Evolutionary conservation across 2,797 vertebrate species (phyloP).

Genomic region (Neosilurus mollespiculum): DNA sequence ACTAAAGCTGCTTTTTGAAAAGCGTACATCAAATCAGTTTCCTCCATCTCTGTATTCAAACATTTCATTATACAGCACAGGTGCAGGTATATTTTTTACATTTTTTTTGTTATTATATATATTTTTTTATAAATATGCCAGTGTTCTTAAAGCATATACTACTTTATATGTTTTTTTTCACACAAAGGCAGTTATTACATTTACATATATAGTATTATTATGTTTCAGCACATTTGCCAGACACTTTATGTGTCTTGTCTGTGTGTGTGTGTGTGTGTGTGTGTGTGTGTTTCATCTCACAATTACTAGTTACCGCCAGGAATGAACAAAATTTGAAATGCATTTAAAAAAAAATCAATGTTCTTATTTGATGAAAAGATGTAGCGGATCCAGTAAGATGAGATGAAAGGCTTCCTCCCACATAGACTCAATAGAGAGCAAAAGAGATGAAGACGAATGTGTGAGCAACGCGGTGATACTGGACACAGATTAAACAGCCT

Average conservation of each 20-base stretch:
- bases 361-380: background rate
- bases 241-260: background rate
- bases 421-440: conserved; percentile 53
- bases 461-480: conserved; percentile 41
- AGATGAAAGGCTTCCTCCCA: conserved; percentile 64
- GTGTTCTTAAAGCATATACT: conserved; percentile 52
- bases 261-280: conserved; percentile 22
- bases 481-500: conserved; percentile 53
- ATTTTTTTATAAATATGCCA: conserved; percentile 43
- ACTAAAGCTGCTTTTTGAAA: background rate
- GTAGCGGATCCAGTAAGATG: conserved; percentile 12
- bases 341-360: conserved; percentile 14
- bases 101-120: conserved; percentile 11
- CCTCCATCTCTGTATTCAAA: conserved; percentile 39
- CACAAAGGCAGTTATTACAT: conserved; percentile 48
- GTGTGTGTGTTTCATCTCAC: conserved; percentile 4
- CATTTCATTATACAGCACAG: conserved; percentile 45
- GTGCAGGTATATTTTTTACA: background rate
- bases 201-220: conserved; percentile 40
- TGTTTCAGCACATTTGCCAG: conserved; percentile 46
- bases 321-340: conserved; percentile 31
- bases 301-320: conserved; percentile 19
- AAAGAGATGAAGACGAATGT: conserved; percentile 53
- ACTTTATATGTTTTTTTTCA: conserved; percentile 34
- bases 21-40: conserved; percentile 43